These are phyloP conservation scores for Catamblyrhynchus diadema DNA, from an alignment of 2,797 vertebrate genomes.

Conservation along the genomic window DNA sequence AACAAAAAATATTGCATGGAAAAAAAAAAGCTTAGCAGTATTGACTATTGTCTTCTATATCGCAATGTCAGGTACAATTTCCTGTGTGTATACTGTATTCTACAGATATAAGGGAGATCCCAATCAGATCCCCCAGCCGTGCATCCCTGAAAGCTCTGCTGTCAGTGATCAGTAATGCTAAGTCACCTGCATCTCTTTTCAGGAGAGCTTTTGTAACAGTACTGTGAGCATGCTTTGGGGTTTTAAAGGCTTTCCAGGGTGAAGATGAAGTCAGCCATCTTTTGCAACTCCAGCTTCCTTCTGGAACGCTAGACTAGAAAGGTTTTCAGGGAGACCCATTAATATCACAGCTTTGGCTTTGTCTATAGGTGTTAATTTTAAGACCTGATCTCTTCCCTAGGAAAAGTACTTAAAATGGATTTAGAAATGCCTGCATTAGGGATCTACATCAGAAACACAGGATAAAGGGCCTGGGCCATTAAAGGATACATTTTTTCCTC, in stretches of 20 bases:
- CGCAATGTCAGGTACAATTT: background rate
- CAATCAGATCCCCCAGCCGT: background rate
- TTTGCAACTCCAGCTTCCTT: background rate
- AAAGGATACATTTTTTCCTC: background rate
- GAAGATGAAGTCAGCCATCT: background rate
- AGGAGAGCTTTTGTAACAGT: background rate
- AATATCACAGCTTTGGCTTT: background rate
- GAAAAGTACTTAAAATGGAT: background rate
- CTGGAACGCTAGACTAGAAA: background rate
- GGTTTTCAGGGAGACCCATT: background rate
- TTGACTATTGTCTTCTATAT: background rate
- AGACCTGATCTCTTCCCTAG: background rate
- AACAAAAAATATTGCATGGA: background rate
- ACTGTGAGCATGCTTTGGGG: fast-evolving
- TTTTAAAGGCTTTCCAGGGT: background rate
- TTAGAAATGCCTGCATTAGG: background rate
- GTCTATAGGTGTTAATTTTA: background rate
- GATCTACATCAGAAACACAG: background rate
- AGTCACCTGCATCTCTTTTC: background rate
- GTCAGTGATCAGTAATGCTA: background rate
- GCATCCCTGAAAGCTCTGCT: background rate
- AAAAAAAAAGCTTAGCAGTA: too few relatives aligned
- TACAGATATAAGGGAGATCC: fast-evolving
- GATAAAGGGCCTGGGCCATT: background rate
- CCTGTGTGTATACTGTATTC: background rate